These are phyloP conservation scores for Parapsyche elsis DNA, from an alignment of 1,140 invertebrate species.

Conservation along the genomic window DNA sequence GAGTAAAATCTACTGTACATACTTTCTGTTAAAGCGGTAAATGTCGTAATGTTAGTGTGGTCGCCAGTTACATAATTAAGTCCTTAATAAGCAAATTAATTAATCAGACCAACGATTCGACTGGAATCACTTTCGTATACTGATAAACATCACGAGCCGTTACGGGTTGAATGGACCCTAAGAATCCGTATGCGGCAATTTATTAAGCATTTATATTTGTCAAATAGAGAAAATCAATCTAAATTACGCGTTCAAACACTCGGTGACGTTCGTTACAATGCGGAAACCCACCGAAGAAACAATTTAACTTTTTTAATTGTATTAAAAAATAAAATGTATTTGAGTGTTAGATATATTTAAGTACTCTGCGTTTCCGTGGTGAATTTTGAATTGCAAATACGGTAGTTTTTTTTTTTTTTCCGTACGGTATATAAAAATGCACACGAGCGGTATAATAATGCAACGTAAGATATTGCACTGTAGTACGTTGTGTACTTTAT, in stretches of 20 bases:
- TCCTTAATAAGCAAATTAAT: conserved; percentile 56
- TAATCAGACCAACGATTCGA: conserved; percentile 56
- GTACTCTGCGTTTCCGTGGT: too few relatives aligned
- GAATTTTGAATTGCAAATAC: too few relatives aligned
- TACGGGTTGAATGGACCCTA: conserved; percentile 36
- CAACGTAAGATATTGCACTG: too few relatives aligned
- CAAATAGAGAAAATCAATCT: conserved; percentile 45
- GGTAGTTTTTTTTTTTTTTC: too few relatives aligned
- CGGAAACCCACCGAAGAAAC: too few relatives aligned
- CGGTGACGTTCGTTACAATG: too few relatives aligned
- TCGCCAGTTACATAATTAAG: conserved; percentile 54
- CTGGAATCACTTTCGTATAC: conserved; percentile 52
- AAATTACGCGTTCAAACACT: neutral
- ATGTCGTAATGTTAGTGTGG: conserved; percentile 42
- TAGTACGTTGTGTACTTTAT: conserved; percentile 3
- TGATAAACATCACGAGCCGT: conserved; percentile 41
- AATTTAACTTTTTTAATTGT: too few relatives aligned
- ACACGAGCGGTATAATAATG: too few relatives aligned
- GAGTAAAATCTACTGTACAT: too few relatives aligned
- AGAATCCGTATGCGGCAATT: conserved; percentile 46
- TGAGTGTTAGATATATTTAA: too few relatives aligned
- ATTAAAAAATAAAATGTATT: too few relatives aligned
- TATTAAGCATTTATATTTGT: conserved; percentile 53
- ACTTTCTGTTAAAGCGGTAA: neutral
- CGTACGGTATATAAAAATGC: too few relatives aligned